These are phyloP conservation scores for Enteromius mattozi DNA, from an alignment of 2,797 vertebrate genomes.

Conservation along the genomic window DNA sequence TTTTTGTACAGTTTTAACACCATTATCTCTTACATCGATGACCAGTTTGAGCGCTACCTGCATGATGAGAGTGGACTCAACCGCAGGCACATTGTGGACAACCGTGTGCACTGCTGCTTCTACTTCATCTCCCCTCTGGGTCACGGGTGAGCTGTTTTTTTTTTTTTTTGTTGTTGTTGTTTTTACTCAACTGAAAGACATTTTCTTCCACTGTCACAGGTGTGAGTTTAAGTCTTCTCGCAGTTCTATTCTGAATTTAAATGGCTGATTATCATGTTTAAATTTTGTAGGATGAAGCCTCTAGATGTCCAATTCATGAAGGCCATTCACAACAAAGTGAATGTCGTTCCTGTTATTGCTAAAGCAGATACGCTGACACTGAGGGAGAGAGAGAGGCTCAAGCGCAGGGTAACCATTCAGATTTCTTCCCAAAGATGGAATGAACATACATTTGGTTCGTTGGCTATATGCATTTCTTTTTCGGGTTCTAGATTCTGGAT, in stretches of 20 bases:
- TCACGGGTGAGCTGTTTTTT: conserved; percentile 84
- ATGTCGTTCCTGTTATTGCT: conserved; percentile 97
- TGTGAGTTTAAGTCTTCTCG: background rate
- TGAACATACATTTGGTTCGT: background rate
- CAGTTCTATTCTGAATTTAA: background rate
- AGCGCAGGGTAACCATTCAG: conserved; percentile 85
- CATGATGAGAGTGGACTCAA: conserved; percentile 98
- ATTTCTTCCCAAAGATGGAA: background rate
- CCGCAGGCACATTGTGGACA: conserved; percentile 94
- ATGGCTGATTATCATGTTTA: background rate
- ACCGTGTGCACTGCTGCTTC: conserved; percentile 98
- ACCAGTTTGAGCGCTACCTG: conserved; percentile 98
- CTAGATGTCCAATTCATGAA: conserved; percentile 99
- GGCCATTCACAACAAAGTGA: conserved; percentile 98
- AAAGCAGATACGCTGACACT: conserved; percentile 97
- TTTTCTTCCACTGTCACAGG: background rate
- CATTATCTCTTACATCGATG: conserved; percentile 96
- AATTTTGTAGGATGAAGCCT: conserved; percentile 86
- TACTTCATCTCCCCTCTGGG: conserved; percentile 98
- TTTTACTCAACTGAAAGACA: background rate
- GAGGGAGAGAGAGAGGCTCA: conserved; percentile 92
- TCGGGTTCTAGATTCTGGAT: conserved; percentile 85
- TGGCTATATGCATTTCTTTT: background rate
- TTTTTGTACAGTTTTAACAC: conserved; percentile 88
- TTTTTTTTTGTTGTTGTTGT: too few relatives aligned